Conservation (phyloP, 2,888 invertebrate genomes). For the Troilus luridus region DNA sequence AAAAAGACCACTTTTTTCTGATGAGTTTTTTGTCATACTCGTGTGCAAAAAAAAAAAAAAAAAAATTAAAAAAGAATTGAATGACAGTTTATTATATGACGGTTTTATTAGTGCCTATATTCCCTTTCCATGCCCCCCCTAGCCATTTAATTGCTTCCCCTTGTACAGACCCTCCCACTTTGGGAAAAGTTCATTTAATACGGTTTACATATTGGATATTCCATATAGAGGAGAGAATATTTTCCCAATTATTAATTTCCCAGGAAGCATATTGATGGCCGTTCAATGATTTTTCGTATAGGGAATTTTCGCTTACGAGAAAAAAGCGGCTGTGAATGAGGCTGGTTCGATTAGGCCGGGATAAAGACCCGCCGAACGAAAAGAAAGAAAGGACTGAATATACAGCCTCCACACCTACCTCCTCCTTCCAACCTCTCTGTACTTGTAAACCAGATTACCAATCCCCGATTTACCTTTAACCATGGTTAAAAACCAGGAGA, state of each 20-base stretch:
- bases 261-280: background rate
- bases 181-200: background rate
- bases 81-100: too few relatives aligned
- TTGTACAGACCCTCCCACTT: background rate
- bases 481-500: too few relatives aligned
- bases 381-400: background rate
- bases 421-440: background rate
- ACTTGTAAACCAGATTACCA: background rate
- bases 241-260: too few relatives aligned
- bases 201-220: background rate
- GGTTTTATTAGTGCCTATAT: background rate
- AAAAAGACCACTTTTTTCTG: too few relatives aligned
- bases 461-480: background rate
- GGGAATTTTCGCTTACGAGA: background rate
- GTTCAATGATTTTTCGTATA: background rate
- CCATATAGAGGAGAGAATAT: background rate
- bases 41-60: too few relatives aligned
- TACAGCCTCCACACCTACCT: background rate
- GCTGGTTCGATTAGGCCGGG: background rate
- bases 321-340: background rate
- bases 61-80: background rate
- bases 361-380: background rate
- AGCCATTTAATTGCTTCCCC: background rate
- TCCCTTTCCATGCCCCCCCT: background rate
- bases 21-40: too few relatives aligned